Percentiles rank a stretch among this genome's conserved stretches.
phyloP scores from a whole-genome alignment of 1,140 invertebrate species.

The Bombus haemorrhoidalis region DNA sequence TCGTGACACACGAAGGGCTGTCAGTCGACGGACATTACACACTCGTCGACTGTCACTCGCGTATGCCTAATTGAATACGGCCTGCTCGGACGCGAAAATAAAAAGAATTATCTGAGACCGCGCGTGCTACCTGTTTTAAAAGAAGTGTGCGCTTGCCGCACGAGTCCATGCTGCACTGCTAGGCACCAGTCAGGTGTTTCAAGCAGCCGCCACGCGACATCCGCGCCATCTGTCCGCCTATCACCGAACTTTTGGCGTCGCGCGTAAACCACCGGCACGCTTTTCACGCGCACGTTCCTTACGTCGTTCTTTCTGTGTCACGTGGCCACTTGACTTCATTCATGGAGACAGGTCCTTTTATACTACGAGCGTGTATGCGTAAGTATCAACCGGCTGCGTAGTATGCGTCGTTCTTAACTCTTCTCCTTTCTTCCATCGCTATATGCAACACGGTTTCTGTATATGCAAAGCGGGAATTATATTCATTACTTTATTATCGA shows the following conservation, averaged over 20 bases:
- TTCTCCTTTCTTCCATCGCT: background rate
- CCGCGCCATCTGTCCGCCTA: constrained; percentile 67
- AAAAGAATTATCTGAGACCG: constrained; percentile 35
- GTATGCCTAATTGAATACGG: background rate
- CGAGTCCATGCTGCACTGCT: constrained; percentile 76
- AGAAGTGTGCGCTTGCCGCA: constrained; percentile 73
- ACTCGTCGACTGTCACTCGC: constrained; percentile 32
- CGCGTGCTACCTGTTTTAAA: constrained; percentile 71
- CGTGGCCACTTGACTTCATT: constrained; percentile 63
- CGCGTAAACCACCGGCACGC: constrained; percentile 27
- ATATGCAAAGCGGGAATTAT: background rate
- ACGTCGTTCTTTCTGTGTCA: constrained; percentile 1
- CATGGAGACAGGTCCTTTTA: constrained; percentile 59
- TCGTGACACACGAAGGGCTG: constrained; percentile 15
- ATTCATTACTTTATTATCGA: background rate
- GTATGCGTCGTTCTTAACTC: background rate
- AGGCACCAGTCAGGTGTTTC: constrained; percentile 73
- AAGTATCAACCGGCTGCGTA: background rate
- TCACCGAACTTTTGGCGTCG: constrained; percentile 51
- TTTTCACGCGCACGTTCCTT: constrained; percentile 28
- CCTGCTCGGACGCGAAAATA: constrained; percentile 1
- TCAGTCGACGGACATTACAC: background rate
- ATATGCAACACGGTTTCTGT: too few species aligned
- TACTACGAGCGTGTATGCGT: background rate
- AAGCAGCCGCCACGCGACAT: constrained; percentile 60